Base-by-base conservation (phyloP, 37 sponge, comb jelly and placozoan genomes). In the Ephydatia muelleri region DNA sequence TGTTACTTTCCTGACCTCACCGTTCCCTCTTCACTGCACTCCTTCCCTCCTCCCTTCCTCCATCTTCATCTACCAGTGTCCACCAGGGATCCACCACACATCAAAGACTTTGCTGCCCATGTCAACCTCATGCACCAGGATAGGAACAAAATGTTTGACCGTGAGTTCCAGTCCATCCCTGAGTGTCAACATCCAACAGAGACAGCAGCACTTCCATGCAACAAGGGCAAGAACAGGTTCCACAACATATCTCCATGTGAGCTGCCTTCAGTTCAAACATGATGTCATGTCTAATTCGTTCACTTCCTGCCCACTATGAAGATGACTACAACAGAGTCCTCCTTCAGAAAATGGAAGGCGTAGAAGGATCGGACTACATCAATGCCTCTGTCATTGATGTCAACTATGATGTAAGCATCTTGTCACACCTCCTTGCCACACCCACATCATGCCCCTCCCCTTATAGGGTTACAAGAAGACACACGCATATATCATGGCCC, bases 191-290 rank as follows among this genome's bases (percentile, higher is more conserved):
- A 57, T 14, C 57, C 57, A 5, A 57, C 57, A 57, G 81, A 72
- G 19, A 40, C 38, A 14, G 87, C 87, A 35, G 80, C 80, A 49
- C 25, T 72, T 19, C 19, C 49, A 5, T 32, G 43, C 26, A 89
- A 89, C 81, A 73, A 73, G 76, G 47, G 31, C 84, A 88, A 88
- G 40, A 92, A 92, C 74, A 81, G 93, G 81, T 92, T 85, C 71
- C 81, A 78, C 25, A 88, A 92, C 75, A 92, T 92, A 32, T 84
- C 65, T 36, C 93, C 93, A 29, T 92, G 93, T 92, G 75, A 84
- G 88, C 71, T 13, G 8, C 21, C 38, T 57, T 14, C n/a, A 19
- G 57, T 57, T 4, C 57, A 57, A n/a, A n/a, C n/a, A n/a, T n/a
- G n/a, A 57, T 43, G 57, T 1, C 12, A 1, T 57, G 19, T 21